Evolutionary conservation across 2,888 invertebrate genomes (phyloP).

Genomic region (Chelonus formosanus): DNA sequence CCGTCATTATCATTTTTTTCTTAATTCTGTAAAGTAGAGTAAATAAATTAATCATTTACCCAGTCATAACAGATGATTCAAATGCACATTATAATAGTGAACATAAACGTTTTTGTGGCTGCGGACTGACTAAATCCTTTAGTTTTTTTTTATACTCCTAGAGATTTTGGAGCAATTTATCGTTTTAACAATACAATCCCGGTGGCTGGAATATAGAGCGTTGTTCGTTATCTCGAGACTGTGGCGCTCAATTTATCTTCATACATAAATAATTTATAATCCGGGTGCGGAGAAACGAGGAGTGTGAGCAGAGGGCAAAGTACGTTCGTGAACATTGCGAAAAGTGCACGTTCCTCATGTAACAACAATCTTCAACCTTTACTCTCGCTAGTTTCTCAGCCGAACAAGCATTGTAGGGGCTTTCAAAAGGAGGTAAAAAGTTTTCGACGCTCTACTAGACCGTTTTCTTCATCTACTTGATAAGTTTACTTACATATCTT

Average conservation of each 20-base stretch:
- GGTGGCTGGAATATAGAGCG: constrained; percentile 16
- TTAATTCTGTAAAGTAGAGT: too few relatives aligned
- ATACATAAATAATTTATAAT: constrained; percentile 35
- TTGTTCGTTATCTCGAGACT: constrained; percentile 26
- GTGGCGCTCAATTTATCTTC: constrained; percentile 30
- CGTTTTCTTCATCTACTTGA: too few relatives aligned
- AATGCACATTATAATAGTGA: too few relatives aligned
- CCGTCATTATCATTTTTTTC: too few relatives aligned
- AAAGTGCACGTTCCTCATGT: constrained; percentile 26
- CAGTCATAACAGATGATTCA: too few relatives aligned
- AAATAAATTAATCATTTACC: too few relatives aligned
- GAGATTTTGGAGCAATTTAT: constrained; percentile 26
- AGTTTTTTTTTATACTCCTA: constrained; percentile 14
- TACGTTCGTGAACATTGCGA: constrained; percentile 15
- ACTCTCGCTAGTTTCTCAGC: neutral
- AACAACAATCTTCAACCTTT: constrained; percentile 18
- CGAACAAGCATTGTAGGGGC: too few relatives aligned
- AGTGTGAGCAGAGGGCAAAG: constrained; percentile 20
- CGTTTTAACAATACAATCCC: constrained; percentile 26
- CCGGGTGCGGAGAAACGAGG: constrained; percentile 20
- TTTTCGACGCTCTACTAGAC: too few relatives aligned
- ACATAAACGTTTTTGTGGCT: constrained; percentile 1
- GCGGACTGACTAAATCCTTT: neutral
- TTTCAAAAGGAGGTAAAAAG: too few relatives aligned
- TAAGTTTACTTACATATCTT: too few relatives aligned